Base-by-base conservation (phyloP, 2,113 vertebrate genomes). In the Collichthys lucidus region DNA sequence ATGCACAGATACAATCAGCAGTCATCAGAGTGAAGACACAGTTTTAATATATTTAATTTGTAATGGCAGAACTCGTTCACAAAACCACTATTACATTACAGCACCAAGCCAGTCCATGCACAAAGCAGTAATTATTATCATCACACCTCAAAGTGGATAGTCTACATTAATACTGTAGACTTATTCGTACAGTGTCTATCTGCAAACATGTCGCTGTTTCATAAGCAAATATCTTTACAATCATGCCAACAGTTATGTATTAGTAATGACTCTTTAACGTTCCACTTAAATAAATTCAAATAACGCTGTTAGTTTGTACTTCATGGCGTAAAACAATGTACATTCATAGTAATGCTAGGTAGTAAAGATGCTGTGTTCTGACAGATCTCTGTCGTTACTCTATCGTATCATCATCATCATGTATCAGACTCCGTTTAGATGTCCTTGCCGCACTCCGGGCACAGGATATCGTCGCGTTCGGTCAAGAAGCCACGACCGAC, bases 401-500 rank as follows among this genome's bases (percentile, higher is more conserved):
- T 72, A 22, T 59, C 53, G n/a, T 47, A 31, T 40, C 10, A 7
- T 10, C 15, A 47, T 83, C 59, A 20, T n/a, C 62, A 74, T 35
- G 50, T 53, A 22, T 68, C 12, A n/a, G n/a, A 40, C 6, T 11
- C 35, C 57, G 78, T 73, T 96, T 93, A 99, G 93, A 99, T 97
- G 92, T 99, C 97, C 84, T 99, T 99, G 60, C 98, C 98, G 2
- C 98, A 99, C 87, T 99, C 98, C 0, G 98, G 97, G 85, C 98
- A 99, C 66, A 99, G 95, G 93, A 99, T 98, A 77, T 99, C 98
- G 19, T 98, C 98, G 31, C 97, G 94, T 79, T 99, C 98, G 0
- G 98, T 99, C 85, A 99, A 97, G 93, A 99, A 99, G 71, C 98
- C 98, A 0, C 98, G 96, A 2, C 98, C 98, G 31, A 99, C 98